phyloP scores from a whole-genome alignment of 2,113 vertebrate genomes.

The Lagopus muta region DNA sequence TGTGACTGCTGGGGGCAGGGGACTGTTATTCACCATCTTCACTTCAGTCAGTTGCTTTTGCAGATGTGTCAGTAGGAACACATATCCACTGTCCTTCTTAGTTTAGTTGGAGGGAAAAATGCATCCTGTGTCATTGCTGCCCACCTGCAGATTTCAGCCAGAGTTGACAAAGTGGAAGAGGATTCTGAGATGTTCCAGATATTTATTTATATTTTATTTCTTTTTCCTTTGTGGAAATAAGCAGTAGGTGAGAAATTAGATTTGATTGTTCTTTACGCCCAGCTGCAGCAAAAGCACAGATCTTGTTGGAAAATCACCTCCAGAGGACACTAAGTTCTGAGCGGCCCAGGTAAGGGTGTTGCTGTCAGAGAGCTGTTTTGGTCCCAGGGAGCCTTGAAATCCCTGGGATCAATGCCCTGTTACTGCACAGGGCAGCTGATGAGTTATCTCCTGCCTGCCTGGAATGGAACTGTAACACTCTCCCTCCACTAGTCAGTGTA shows the following conservation, averaged over 20 bases:
- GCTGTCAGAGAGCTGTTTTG: neutral
- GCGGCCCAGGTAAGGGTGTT: accelerated
- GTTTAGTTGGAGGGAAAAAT: neutral
- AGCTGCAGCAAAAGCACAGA: neutral
- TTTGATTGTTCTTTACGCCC: neutral
- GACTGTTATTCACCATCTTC: neutral
- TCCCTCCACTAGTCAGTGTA: neutral
- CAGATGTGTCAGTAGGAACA: neutral
- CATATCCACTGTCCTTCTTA: neutral
- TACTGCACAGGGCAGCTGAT: neutral
- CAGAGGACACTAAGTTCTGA: neutral
- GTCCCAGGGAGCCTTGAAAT: neutral
- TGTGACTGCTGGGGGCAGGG: neutral
- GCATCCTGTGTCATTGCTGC: neutral
- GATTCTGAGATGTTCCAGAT: neutral
- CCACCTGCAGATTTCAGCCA: neutral
- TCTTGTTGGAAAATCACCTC: neutral
- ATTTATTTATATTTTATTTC: neutral
- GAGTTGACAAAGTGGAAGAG: neutral
- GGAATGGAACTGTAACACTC: neutral
- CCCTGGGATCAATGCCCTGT: neutral
- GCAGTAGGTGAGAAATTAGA: neutral
- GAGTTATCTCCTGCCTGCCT: neutral
- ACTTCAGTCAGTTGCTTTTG: neutral
- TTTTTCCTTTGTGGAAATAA: neutral